A percentile compares a stretch with the other conserved stretches of the same genome.
These are phyloP conservation scores for Eupithecia vulgata DNA, from an alignment of 2,888 invertebrate genomes.

Conservation along the genomic window DNA sequence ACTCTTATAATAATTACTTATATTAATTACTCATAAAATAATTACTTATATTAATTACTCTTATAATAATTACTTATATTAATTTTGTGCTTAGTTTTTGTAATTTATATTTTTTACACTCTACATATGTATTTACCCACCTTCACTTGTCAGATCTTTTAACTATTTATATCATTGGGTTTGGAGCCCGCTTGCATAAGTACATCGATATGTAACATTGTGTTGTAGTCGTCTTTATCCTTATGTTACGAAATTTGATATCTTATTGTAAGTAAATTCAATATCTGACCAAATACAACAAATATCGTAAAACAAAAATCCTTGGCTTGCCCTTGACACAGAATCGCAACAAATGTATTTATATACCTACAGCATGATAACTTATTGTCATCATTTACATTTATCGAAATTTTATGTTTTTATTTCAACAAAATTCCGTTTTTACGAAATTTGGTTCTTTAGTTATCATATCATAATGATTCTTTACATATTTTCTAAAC, in stretches of 20 bases:
- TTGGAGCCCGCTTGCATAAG: neutral
- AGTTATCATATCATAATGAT: neutral
- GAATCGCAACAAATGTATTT: neutral
- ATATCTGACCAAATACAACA: neutral
- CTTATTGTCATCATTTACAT: neutral
- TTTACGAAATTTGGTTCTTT: neutral
- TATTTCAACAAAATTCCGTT: neutral
- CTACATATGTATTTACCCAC: too few species aligned
- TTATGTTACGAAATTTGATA: neutral
- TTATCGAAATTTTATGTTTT: conserved; percentile 3
- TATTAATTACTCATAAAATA: too few species aligned
- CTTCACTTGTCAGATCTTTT: too few species aligned
- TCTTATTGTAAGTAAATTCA: neutral
- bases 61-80: too few species aligned
- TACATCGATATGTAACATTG: neutral
- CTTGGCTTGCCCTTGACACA: conserved; percentile 4
- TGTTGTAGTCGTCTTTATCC: neutral
- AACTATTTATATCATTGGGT: neutral
- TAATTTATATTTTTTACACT: too few species aligned
- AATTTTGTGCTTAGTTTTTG: too few species aligned
- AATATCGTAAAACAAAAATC: conserved; percentile 1
- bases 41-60: too few species aligned
- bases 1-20: too few species aligned
- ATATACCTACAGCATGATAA: neutral
- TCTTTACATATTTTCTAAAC: neutral